These are phyloP conservation scores for Danio jaintianensis DNA, from an alignment of 2,797 vertebrate species.

Conservation along the genomic window DNA sequence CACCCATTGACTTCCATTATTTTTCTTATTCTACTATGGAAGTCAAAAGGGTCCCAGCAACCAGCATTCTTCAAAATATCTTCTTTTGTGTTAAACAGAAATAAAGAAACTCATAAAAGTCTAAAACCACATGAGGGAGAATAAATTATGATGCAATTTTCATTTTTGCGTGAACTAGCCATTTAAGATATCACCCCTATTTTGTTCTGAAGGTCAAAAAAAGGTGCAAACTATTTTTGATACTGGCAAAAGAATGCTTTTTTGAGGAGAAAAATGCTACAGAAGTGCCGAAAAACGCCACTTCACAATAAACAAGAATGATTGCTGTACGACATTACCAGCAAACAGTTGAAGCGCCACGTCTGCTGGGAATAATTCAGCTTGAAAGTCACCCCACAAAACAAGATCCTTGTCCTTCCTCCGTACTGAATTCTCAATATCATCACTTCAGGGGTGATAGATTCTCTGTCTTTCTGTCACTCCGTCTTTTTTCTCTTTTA, in stretches of 20 bases:
- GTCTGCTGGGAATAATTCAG: slow-evolving; percentile 48
- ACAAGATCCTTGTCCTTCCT: slow-evolving; percentile 55
- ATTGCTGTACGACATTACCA: background rate
- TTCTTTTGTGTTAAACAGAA: no score
- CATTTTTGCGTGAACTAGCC: no score
- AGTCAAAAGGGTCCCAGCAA: no score
- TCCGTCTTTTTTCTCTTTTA: slow-evolving; percentile 61
- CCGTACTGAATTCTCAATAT: slow-evolving; percentile 59
- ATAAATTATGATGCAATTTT: no score
- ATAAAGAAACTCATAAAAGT: no score
- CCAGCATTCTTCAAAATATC: no score
- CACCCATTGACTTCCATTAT: no score
- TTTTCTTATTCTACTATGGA: no score
- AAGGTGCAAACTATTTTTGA: background rate
- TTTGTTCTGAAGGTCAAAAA: background rate
- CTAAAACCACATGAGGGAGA: no score
- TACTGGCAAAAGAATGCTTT: background rate
- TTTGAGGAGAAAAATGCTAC: background rate
- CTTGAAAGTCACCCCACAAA: slow-evolving; percentile 52
- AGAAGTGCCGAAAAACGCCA: background rate
- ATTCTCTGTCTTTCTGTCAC: slow-evolving; percentile 61
- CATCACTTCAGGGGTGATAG: slow-evolving; percentile 55
- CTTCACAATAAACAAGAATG: slow-evolving; percentile 2
- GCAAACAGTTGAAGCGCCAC: slow-evolving; percentile 8
- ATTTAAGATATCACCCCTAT: background rate